Base-by-base conservation (phyloP, 2,797 vertebrate genomes). In the Chiloscyllium punctatum region DNA sequence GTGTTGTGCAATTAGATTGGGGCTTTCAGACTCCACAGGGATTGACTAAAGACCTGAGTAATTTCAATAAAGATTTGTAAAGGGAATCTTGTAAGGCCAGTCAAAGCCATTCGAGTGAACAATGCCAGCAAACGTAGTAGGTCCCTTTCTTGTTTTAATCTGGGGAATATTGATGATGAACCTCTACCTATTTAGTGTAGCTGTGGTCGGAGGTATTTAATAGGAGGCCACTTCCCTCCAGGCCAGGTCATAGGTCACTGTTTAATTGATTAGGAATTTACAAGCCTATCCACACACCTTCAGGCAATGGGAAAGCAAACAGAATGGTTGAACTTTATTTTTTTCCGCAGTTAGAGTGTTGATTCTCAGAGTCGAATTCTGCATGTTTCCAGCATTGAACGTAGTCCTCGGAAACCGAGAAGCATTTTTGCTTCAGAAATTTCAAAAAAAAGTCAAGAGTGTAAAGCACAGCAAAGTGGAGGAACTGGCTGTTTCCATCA, bases 241-340 rank as follows among this genome's bases (percentile, higher is more conserved):
- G 79, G 37, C 13, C 57, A 96, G 97, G 96, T 97, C 97, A 97
- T 96, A 97, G 97, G 97, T 96, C 97, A 96, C 96, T 97, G 97
- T 96, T 98, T 98, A 98, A 98, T 98, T 98, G 97, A 97, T 97
- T 98, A 97, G 96, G 97, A 98, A 98, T 98, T 97, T 97, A 97
- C 97, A 96, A 97, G 96, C 96, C 96, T 97, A 96, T 97, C 97
- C 1, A 30, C 15, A 96, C 96, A 96, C 96, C 97, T 96, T 96
- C 96, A 96, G 97, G 97, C 97, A 97, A 97, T 97, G 97, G 96
- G 98, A 97, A 97, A 92, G 95, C 95, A 90, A 95, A 96, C 48
- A 7, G 21, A 96, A 96, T 23, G 9, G 71, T 15, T 13, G 9
- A 57, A 33, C 33, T 21, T 95, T 11, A 9, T 62, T 53, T 21